Evolutionary conservation across 1,140 invertebrate species (phyloP), one percentile per base, ranked within the genome.

Genomic region (Drosophila tropicalis): DNA sequence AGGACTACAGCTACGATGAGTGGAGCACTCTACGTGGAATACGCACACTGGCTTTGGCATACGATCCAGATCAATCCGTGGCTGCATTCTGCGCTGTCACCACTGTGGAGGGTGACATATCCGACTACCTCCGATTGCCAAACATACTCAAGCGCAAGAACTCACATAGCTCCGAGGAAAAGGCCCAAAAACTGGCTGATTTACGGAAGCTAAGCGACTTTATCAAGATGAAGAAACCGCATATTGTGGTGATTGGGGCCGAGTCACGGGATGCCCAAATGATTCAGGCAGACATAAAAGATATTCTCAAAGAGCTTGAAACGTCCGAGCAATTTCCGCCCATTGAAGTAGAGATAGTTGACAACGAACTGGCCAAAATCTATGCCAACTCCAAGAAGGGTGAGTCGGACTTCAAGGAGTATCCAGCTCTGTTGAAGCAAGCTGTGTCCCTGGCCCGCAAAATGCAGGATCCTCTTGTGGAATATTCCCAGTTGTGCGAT

Each of bases 401-500:
- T 55, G 92, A 95, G 75, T 94, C 96, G 34, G 98, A 99, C 85
- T 99, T 99, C 87, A 94, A 97, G 72, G 97, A 99, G 81, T 99
- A 98, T 93, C 98, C 98, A 0, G 94, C 95, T 25, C 91, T 98
- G 1, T 90, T 99, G 0, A 94, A 98, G 4, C 96, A 99, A 93
- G 97, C 98, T 1, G 95, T 99, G 57, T 99, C 98, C 1, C 92
- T 99, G 55, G 98, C 96, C 0, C 94, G 99, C 61, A 94, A 97
- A 57, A 93, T 99, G 73, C 98, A 99, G 92, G 99, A 99, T 94
- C 98, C 99, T 0, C 92, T 99, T 0, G 95, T 99, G 19, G 99
- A 99, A 91, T 99, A 98, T 92, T 97, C 97, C 1, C 98, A 99
- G 91, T 93, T 99, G 0, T 99, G 98, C 92, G 98, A 98, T 15